phyloP scores from a whole-genome alignment of 2,888 invertebrate genomes.

The Ennomos fuscantarius region DNA sequence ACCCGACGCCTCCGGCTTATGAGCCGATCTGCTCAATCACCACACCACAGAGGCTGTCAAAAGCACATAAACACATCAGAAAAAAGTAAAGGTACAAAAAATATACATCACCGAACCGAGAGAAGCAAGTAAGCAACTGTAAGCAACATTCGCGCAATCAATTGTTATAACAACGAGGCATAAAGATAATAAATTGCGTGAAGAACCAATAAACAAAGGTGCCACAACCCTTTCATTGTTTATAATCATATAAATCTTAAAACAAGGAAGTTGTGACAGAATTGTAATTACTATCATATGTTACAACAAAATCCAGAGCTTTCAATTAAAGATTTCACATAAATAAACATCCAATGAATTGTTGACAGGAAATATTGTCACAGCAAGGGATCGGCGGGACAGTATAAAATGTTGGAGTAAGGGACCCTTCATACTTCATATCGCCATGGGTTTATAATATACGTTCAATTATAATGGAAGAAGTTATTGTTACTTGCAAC shows the following conservation, averaged over 20 bases:
- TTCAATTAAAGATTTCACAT: slow-evolving; percentile 59
- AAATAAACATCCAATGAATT: slow-evolving; percentile 55
- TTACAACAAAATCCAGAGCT: slow-evolving; percentile 40
- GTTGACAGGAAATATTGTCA: slow-evolving; percentile 62
- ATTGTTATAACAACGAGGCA: neutral
- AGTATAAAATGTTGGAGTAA: slow-evolving; percentile 4
- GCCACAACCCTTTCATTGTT: slow-evolving; percentile 13
- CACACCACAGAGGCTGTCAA: too few relatives aligned
- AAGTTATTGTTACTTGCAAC: too few relatives aligned
- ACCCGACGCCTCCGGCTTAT: too few relatives aligned
- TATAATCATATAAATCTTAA: slow-evolving; percentile 22
- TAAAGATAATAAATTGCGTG: slow-evolving; percentile 4
- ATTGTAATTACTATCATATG: slow-evolving; percentile 24
- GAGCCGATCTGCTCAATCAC: too few relatives aligned
- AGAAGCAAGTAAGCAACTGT: neutral
- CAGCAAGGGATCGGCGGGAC: slow-evolving; percentile 53
- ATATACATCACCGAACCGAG: too few relatives aligned
- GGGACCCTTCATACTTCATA: too few relatives aligned
- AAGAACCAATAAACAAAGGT: slow-evolving; percentile 11
- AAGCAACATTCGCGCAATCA: slow-evolving; percentile 2
- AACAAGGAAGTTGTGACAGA: slow-evolving; percentile 31
- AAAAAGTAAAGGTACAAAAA: too few relatives aligned
- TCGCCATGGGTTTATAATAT: slow-evolving; percentile 14
- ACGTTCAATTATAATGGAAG: slow-evolving; percentile 10
- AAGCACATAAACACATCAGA: too few relatives aligned